phyloP scores from a whole-genome alignment of 2,113 vertebrate species.

The Ammodytes dubius region DNA sequence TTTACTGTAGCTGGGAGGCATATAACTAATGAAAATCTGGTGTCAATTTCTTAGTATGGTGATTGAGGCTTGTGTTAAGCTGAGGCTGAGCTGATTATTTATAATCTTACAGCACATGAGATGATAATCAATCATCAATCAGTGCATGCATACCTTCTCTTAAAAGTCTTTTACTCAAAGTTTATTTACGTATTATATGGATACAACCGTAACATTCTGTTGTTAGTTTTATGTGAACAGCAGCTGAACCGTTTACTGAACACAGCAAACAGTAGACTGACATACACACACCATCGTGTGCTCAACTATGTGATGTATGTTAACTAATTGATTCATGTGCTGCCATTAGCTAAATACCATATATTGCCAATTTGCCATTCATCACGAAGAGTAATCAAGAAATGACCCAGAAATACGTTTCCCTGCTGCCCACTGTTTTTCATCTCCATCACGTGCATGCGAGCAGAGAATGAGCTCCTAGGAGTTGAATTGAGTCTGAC shows the following conservation, averaged over 20 bases:
- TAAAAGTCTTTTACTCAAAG: background rate
- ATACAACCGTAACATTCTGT: slow-evolving; percentile 25
- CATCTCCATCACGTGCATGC: slow-evolving; percentile 52
- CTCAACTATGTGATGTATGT: slow-evolving; percentile 46
- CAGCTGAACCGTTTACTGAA: slow-evolving; percentile 8
- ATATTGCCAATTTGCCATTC: slow-evolving; percentile 44
- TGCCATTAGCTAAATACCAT: slow-evolving; percentile 30
- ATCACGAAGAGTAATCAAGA: slow-evolving; percentile 61
- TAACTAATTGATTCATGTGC: slow-evolving; percentile 39
- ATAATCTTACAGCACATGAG: background rate
- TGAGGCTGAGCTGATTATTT: background rate
- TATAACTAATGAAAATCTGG: background rate
- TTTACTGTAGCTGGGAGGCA: background rate
- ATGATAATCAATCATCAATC: slow-evolving; percentile 1
- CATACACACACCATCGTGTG: slow-evolving; percentile 6
- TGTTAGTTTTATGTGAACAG: background rate
- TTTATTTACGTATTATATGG: background rate
- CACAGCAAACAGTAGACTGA: slow-evolving; percentile 21
- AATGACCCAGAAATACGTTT: slow-evolving; percentile 45
- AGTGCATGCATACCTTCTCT: background rate
- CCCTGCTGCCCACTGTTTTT: slow-evolving; percentile 24
- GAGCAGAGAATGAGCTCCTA: slow-evolving; percentile 26
- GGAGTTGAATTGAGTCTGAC: slow-evolving; percentile 44
- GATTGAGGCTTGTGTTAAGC: background rate
- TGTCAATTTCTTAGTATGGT: background rate